Evolutionary conservation across 2,797 vertebrate genomes (phyloP).

Genomic region (Xiphophorus birchmanni): DNA sequence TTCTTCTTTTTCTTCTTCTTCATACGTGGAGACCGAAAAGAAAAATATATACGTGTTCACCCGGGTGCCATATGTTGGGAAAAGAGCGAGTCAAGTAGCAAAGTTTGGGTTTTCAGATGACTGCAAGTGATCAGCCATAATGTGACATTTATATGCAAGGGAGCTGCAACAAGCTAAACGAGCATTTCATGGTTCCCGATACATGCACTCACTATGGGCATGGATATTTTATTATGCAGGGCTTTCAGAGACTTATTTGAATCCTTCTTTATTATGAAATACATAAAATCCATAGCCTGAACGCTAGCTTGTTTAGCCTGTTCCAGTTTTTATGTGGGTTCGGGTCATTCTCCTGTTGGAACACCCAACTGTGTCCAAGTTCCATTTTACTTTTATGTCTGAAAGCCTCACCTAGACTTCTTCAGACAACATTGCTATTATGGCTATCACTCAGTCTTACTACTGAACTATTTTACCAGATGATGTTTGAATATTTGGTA

Average conservation of each 20-base stretch:
- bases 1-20: too few species aligned
- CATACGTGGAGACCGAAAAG: slow-evolving; percentile 56
- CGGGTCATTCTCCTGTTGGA: background rate
- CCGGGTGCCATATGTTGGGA: slow-evolving; percentile 64
- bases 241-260: background rate
- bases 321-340: background rate
- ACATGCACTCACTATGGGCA: background rate
- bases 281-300: background rate
- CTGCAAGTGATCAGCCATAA: slow-evolving; percentile 72
- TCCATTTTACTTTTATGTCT: background rate
- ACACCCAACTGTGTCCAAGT: background rate
- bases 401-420: background rate
- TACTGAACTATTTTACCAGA: background rate
- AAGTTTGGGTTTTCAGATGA: slow-evolving; percentile 75
- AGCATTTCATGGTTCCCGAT: slow-evolving; percentile 17
- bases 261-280: background rate
- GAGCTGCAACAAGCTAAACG: slow-evolving; percentile 72
- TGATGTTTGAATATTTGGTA: background rate
- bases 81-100: slow-evolving; percentile 72
- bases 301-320: background rate
- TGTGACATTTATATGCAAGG: slow-evolving; percentile 70
- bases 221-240: background rate
- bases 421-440: background rate
- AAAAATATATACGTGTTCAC: slow-evolving; percentile 70
- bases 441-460: background rate